These are phyloP conservation scores for Ammodytes dubius DNA, from an alignment of 2,113 vertebrate species.

Conservation along the genomic window DNA sequence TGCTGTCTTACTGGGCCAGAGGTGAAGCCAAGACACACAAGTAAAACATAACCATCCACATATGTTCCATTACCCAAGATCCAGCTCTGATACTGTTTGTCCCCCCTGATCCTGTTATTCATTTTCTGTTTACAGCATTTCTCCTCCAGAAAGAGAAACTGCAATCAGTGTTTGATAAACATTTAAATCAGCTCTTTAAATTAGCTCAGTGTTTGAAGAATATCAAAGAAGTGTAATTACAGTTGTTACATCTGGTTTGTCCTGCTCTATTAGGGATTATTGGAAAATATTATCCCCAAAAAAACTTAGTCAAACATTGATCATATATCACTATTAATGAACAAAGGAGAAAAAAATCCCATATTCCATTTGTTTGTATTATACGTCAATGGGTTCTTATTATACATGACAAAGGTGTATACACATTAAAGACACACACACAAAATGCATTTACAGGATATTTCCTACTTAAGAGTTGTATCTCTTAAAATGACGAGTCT, in stretches of 20 bases:
- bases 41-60: slow-evolving; percentile 39
- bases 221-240: not conserved
- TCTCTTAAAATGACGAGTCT: slow-evolving; percentile 51
- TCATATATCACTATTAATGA: no score
- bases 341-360: not conserved
- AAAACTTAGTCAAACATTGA: no score
- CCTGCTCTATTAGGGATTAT: not conserved
- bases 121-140: slow-evolving; percentile 26
- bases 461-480: slow-evolving; percentile 61
- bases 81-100: slow-evolving; percentile 15
- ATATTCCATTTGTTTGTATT: not conserved
- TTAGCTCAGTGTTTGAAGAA: not conserved
- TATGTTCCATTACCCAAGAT: slow-evolving; percentile 54
- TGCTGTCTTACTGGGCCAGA: slow-evolving; percentile 22
- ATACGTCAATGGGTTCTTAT: not conserved
- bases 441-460: slow-evolving; percentile 63
- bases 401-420: slow-evolving; percentile 1
- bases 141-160: not conserved
- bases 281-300: no score
- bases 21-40: slow-evolving; percentile 17
- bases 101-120: slow-evolving; percentile 28
- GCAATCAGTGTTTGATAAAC: not conserved
- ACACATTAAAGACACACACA: not conserved
- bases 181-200: no score
- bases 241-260: not conserved